These are phyloP conservation scores for Drosophila tani DNA, from an alignment of 1,140 invertebrate species.

Conservation along the genomic window DNA sequence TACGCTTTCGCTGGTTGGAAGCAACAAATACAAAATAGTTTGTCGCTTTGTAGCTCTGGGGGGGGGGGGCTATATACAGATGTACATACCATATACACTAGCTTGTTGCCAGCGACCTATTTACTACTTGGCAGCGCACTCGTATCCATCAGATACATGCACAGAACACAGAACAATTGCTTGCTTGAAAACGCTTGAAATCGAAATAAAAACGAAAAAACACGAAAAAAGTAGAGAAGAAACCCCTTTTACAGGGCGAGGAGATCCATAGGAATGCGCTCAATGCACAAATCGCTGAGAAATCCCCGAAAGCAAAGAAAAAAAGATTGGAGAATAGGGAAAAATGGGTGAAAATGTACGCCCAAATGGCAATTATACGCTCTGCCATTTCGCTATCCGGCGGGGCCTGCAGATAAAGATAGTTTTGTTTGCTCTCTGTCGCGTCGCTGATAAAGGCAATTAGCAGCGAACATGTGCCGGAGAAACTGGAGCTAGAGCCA, in stretches of 20 bases:
- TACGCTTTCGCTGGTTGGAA: conserved; percentile 32
- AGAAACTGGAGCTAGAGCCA: conserved; percentile 33
- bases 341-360: conserved; percentile 5
- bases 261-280: conserved; percentile 51
- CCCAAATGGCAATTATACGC: conserved; percentile 21
- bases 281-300: conserved; percentile 18
- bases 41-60: conserved; percentile 38
- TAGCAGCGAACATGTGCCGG: conserved; percentile 68
- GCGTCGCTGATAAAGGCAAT: conserved; percentile 76
- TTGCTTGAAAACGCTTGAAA: conserved; percentile 12
- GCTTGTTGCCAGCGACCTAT: conserved; percentile 54
- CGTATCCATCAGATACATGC: conserved; percentile 54
- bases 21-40: conserved; percentile 50
- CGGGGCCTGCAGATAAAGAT: conserved; percentile 65
- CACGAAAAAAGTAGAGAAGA: conserved; percentile 2
- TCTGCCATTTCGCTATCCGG: conserved; percentile 27
- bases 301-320: not conserved
- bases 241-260: not conserved
- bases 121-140: conserved; percentile 43
- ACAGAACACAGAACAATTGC: conserved; percentile 53
- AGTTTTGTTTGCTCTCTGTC: conserved; percentile 74
- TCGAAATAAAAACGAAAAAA: not conserved
- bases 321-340: not conserved
- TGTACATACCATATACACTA: conserved; percentile 1
- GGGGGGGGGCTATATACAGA: not conserved